phyloP scores from a whole-genome alignment of 2,113 vertebrate species.

The Boleophthalmus pectinirostris region DNA sequence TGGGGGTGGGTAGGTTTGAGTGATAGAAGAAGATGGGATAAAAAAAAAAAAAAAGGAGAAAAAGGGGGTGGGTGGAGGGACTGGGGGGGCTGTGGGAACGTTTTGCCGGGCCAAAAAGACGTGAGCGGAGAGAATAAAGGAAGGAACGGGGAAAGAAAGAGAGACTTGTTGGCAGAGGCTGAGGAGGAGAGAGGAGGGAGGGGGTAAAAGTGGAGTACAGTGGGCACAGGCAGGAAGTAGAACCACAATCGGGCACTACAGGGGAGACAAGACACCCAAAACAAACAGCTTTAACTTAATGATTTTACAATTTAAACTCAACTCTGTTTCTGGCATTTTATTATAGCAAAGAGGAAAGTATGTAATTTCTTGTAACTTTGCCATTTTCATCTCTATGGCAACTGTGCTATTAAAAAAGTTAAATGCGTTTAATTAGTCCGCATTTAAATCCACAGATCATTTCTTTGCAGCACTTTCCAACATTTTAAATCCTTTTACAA shows the following conservation, averaged over 20 bases:
- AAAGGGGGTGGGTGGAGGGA: not conserved
- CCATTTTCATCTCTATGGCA: not conserved
- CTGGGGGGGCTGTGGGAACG: slow-evolving; percentile 62
- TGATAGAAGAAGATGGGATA: slow-evolving; percentile 22
- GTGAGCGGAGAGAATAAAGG: slow-evolving; percentile 66
- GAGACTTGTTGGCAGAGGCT: slow-evolving; percentile 67
- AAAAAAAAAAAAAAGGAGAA: slow-evolving; percentile 11
- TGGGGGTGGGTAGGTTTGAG: slow-evolving; percentile 15
- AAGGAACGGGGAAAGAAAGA: slow-evolving; percentile 63
- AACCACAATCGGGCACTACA: slow-evolving; percentile 36
- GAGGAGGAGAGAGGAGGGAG: slow-evolving; percentile 30
- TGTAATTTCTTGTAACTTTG: not conserved
- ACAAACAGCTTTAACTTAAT: slow-evolving; percentile 7
- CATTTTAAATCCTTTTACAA: slow-evolving; percentile 9
- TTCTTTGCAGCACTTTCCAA: slow-evolving; percentile 3
- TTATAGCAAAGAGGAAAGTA: not conserved
- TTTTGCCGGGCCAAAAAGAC: slow-evolving; percentile 63
- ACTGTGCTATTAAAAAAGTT: not conserved
- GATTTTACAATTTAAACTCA: not conserved
- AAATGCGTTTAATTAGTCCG: slow-evolving; percentile 4
- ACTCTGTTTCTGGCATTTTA: not conserved
- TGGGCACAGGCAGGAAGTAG: slow-evolving; percentile 56
- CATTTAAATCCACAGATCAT: slow-evolving; percentile 4
- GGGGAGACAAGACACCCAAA: slow-evolving; percentile 43
- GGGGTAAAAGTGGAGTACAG: slow-evolving; percentile 21